A percentile compares a stretch with the other conserved stretches of the same genome.
These are phyloP conservation scores for Gasteruption jaculator DNA, from an alignment of 2,888 invertebrate genomes.

Conservation along the genomic window DNA sequence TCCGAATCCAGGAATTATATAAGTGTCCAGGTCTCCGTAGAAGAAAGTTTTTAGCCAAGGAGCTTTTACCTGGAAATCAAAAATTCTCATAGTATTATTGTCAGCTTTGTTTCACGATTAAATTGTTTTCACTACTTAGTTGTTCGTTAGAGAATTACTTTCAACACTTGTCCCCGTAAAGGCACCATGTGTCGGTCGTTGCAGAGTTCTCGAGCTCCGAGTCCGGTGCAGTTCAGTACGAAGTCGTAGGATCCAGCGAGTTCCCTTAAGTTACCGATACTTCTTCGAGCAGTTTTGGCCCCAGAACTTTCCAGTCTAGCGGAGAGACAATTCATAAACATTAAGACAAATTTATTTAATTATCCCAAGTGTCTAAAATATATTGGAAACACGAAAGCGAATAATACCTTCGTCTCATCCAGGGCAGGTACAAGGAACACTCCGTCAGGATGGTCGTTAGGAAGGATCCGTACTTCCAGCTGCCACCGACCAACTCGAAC, in stretches of 20 bases:
- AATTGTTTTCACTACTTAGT: neutral
- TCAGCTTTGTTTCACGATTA: neutral
- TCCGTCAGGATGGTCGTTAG: slow-evolving; percentile 77
- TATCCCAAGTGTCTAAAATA: slow-evolving; percentile 3
- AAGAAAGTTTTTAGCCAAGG: slow-evolving; percentile 89
- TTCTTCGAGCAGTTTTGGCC: too few species aligned
- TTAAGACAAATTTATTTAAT: too few species aligned
- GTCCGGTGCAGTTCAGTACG: slow-evolving; percentile 80
- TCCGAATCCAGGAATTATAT: slow-evolving; percentile 75
- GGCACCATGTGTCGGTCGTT: slow-evolving; percentile 72
- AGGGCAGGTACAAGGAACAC: slow-evolving; percentile 71
- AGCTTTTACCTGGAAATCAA: slow-evolving; percentile 61
- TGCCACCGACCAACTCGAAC: slow-evolving; percentile 65
- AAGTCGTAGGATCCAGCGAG: slow-evolving; percentile 63
- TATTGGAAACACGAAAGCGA: neutral
- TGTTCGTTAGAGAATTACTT: slow-evolving; percentile 51
- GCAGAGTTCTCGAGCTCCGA: slow-evolving; percentile 76
- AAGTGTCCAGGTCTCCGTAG: slow-evolving; percentile 82
- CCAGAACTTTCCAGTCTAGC: too few species aligned
- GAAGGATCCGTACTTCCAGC: slow-evolving; percentile 81
- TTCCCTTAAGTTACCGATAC: slow-evolving; percentile 59
- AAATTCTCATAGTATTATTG: neutral
- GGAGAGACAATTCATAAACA: too few species aligned
- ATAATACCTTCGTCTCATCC: slow-evolving; percentile 65
- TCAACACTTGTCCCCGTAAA: slow-evolving; percentile 78